phyloP scores from a whole-genome alignment of 1,140 invertebrate genomes.

The Conus betulinus region DNA sequence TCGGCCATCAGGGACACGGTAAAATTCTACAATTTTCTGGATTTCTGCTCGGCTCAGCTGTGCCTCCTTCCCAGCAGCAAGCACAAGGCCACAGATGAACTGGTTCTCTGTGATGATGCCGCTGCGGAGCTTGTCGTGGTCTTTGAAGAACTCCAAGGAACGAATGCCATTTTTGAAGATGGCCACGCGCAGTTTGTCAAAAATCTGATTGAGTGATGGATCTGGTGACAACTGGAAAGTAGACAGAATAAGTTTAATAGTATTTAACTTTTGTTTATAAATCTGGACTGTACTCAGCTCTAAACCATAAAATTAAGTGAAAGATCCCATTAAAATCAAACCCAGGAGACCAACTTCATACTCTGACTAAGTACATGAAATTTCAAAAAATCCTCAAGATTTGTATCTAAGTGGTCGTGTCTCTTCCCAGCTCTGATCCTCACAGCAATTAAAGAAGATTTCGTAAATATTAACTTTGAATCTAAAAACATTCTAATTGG shows the following conservation, averaged over 20 bases:
- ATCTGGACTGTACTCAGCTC: background rate
- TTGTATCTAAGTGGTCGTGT: too few species aligned
- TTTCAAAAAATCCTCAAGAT: too few species aligned
- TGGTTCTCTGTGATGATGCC: slow-evolving; percentile 75
- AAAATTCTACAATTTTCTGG: slow-evolving; percentile 73
- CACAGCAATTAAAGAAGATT: too few species aligned
- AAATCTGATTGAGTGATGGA: slow-evolving; percentile 71
- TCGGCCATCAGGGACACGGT: slow-evolving; percentile 69
- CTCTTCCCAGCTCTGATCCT: too few species aligned
- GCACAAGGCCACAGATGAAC: slow-evolving; percentile 72
- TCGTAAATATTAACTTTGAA: too few species aligned
- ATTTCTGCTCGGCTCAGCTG: slow-evolving; percentile 70
- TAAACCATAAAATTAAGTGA: background rate
- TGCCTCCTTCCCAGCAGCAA: slow-evolving; percentile 73
- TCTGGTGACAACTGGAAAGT: slow-evolving; percentile 61
- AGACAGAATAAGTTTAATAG: slow-evolving; percentile 8
- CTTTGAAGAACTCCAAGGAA: slow-evolving; percentile 75
- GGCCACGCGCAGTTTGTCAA: slow-evolving; percentile 73
- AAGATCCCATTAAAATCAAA: background rate
- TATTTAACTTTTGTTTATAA: background rate
- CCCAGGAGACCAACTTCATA: too few species aligned
- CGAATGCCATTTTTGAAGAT: slow-evolving; percentile 74
- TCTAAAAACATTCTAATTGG: too few species aligned
- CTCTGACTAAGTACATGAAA: too few species aligned
- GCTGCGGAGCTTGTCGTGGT: slow-evolving; percentile 74